A percentile compares a stretch with the other conserved stretches of the same genome.
These are phyloP conservation scores for Trachymyrmex cornetzi DNA, from an alignment of 1,140 invertebrate species.

Conservation along the genomic window DNA sequence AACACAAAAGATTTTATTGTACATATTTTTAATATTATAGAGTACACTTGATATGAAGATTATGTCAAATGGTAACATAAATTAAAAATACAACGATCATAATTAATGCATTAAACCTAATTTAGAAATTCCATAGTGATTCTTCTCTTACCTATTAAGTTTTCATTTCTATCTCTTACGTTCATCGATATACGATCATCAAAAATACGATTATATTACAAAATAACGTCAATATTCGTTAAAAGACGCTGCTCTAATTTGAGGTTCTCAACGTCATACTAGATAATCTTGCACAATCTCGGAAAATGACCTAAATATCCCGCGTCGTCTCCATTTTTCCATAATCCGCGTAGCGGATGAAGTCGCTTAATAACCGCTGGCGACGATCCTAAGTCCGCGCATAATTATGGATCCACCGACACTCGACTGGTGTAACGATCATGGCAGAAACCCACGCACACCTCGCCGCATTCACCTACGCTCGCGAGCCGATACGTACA, in stretches of 20 bases:
- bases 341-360: constrained; percentile 65
- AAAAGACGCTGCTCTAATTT: not conserved
- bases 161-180: not conserved
- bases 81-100: not conserved
- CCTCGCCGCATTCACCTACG: constrained; percentile 43
- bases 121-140: not conserved
- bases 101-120: not conserved
- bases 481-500: not conserved
- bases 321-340: constrained; percentile 41
- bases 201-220: too few species aligned
- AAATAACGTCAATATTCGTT: not conserved
- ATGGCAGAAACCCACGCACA: constrained; percentile 11
- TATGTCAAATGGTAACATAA: not conserved
- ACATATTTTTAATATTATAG: not conserved
- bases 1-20: not conserved
- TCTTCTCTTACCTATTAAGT: not conserved
- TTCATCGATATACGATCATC: not conserved
- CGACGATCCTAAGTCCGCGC: constrained; percentile 68
- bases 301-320: constrained; percentile 39
- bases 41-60: not conserved
- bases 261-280: not conserved
- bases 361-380: constrained; percentile 76
- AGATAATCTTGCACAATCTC: constrained; percentile 45
- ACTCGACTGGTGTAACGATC: constrained; percentile 57
- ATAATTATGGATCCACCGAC: constrained; percentile 74